Conservation (phyloP, 2,113 vertebrate genomes). For the Phyllopteryx taeniolatus region DNA sequence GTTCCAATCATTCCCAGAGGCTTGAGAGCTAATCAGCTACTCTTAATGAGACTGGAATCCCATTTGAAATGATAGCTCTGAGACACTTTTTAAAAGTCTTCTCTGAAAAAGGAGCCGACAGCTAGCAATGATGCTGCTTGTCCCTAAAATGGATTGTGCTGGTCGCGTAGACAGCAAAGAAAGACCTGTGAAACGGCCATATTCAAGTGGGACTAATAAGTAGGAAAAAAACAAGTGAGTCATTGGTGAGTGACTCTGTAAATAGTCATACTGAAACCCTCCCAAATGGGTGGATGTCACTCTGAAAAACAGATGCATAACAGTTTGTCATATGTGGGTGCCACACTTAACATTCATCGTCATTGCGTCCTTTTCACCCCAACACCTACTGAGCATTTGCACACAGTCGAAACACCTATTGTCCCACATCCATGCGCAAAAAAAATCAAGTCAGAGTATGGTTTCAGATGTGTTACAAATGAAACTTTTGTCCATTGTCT, state of each 20-base stretch:
- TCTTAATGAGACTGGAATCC: slow-evolving; percentile 37
- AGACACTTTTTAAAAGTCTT: slow-evolving; percentile 11
- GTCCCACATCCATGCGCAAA: slow-evolving; percentile 22
- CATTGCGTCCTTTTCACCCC: slow-evolving; percentile 37
- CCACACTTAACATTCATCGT: slow-evolving; percentile 22
- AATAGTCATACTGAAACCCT: slow-evolving; percentile 37
- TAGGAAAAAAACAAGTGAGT: slow-evolving; percentile 47
- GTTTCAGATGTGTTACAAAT: slow-evolving; percentile 11
- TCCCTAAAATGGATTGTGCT: not conserved
- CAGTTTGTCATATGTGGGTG: slow-evolving; percentile 42
- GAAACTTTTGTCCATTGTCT: slow-evolving; percentile 12
- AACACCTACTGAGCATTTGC: slow-evolving; percentile 35
- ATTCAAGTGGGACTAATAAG: slow-evolving; percentile 22
- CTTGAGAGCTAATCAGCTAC: slow-evolving; percentile 42
- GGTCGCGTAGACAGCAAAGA: slow-evolving; percentile 17
- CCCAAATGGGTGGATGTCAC: slow-evolving; percentile 45
- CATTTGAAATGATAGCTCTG: slow-evolving; percentile 27
- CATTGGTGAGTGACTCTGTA: slow-evolving; percentile 34
- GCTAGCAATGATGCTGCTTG: slow-evolving; percentile 1
- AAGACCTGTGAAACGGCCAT: slow-evolving; percentile 18
- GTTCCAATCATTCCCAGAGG: slow-evolving; percentile 41
- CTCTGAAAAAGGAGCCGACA: slow-evolving; percentile 11
- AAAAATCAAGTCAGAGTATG: not conserved
- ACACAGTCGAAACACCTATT: slow-evolving; percentile 23
- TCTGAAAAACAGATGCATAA: slow-evolving; percentile 13